phyloP scores from a whole-genome alignment of 2,888 invertebrate genomes.

The Drosophila histrio region DNA sequence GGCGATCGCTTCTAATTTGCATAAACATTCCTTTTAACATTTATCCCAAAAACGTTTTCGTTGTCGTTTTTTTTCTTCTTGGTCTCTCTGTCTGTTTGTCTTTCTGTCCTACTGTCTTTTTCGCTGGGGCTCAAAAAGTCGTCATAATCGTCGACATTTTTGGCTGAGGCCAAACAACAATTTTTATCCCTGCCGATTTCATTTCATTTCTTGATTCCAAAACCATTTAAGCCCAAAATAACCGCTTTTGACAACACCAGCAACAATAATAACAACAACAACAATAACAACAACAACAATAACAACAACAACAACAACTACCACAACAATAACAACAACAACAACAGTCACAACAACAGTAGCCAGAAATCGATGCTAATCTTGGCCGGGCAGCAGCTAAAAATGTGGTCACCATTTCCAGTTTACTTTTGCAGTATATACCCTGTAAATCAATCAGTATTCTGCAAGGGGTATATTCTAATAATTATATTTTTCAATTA shows the following conservation, averaged over 20 bases:
- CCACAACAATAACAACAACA: constrained; percentile 39
- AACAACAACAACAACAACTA: constrained; percentile 36
- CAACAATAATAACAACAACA: constrained; percentile 36
- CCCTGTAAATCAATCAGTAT: constrained; percentile 32
- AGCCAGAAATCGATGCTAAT: constrained; percentile 70
- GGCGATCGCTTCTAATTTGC: constrained; percentile 81
- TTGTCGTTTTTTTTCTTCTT: constrained; percentile 46
- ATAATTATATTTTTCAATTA: too few relatives aligned
- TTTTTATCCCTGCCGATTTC: constrained; percentile 56
- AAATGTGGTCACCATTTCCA: constrained; percentile 57
- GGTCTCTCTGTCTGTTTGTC: constrained; percentile 5
- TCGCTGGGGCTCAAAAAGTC: constrained; percentile 60
- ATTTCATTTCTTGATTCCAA: constrained; percentile 65
- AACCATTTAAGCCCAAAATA: constrained; percentile 70
- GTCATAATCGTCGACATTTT: constrained; percentile 71
- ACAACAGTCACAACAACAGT: constrained; percentile 42
- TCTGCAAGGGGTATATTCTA: not conserved
- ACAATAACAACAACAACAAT: constrained; percentile 36
- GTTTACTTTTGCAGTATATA: constrained; percentile 48
- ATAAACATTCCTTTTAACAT: constrained; percentile 81
- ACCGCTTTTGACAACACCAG: constrained; percentile 67
- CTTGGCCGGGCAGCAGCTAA: constrained; percentile 53
- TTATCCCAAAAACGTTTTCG: constrained; percentile 79
- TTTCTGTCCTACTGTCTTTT: constrained; percentile 11
- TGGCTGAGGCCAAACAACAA: constrained; percentile 37